A percentile compares a stretch with the other conserved stretches of the same genome.
phyloP scores from a whole-genome alignment of 2,113 vertebrate genomes.

The Salvelinus sp. region DNA sequence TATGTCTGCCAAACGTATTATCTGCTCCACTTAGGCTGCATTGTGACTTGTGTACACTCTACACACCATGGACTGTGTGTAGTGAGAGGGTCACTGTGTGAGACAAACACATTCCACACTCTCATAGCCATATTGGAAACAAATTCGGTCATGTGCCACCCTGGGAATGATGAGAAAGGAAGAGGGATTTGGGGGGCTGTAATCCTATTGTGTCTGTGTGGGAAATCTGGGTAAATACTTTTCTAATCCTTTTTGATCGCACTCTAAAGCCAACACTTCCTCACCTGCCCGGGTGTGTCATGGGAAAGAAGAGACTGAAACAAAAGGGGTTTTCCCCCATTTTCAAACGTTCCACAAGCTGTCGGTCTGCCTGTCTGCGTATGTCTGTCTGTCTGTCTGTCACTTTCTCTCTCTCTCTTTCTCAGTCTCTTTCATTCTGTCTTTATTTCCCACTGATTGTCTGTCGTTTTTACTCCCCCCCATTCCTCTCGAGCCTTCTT shows the following conservation, averaged over 20 bases:
- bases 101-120: conserved; percentile 41
- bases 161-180: conserved; percentile 33
- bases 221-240: conserved; percentile 71
- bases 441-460: neutral
- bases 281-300: conserved; percentile 62
- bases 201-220: conserved; percentile 63
- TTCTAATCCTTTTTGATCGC: conserved; percentile 66
- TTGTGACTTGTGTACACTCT: neutral
- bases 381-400: conserved; percentile 5
- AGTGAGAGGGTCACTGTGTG: neutral
- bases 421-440: neutral
- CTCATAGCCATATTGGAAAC: too few species aligned
- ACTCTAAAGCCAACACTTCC: conserved; percentile 69
- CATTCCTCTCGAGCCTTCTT: neutral
- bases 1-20: neutral
- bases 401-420: neutral
- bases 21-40: neutral
- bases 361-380: neutral
- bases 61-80: neutral
- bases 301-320: conserved; percentile 53
- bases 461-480: neutral
- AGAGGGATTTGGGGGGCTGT: conserved; percentile 57
- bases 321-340: neutral
- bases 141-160: conserved; percentile 57
- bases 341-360: neutral